Evolutionary conservation across 2,113 vertebrate genomes (phyloP).

Genomic region (Onychostruthus taczanowskii): DNA sequence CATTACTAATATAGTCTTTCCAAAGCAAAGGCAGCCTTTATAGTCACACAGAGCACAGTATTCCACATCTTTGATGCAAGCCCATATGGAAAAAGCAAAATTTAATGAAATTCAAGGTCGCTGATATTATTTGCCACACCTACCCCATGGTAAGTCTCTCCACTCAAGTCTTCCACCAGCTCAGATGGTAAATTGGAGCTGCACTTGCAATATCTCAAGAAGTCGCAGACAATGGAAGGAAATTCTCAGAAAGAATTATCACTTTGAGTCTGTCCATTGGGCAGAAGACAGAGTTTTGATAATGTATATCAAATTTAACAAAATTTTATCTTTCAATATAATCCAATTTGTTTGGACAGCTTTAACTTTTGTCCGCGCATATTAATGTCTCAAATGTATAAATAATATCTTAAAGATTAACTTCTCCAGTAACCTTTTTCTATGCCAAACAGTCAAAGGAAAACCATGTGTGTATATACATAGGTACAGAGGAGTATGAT

Average conservation of each 20-base stretch:
- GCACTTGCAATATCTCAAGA: background rate
- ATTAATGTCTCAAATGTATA: background rate
- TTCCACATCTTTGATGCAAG: background rate
- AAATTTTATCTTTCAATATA: background rate
- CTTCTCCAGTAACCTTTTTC: background rate
- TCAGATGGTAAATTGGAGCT: background rate
- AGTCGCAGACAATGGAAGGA: background rate
- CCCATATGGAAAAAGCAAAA: background rate
- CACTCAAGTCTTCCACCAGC: background rate
- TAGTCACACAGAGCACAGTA: background rate
- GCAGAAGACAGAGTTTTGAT: background rate
- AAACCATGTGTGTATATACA: background rate
- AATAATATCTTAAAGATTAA: background rate
- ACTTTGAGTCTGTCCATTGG: background rate
- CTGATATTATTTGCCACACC: accelerated
- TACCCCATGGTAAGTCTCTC: background rate
- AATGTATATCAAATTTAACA: background rate
- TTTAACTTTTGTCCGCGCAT: background rate
- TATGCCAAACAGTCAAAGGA: background rate
- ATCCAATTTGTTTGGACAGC: background rate
- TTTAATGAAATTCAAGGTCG: background rate
- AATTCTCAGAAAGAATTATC: background rate
- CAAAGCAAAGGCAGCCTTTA: background rate
- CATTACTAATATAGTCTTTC: background rate
- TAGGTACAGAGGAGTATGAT: background rate